Percentiles rank a stretch among this genome's conserved stretches.
These are phyloP conservation scores for Epirrita christyi DNA, from an alignment of 2,888 invertebrate genomes.

Conservation along the genomic window DNA sequence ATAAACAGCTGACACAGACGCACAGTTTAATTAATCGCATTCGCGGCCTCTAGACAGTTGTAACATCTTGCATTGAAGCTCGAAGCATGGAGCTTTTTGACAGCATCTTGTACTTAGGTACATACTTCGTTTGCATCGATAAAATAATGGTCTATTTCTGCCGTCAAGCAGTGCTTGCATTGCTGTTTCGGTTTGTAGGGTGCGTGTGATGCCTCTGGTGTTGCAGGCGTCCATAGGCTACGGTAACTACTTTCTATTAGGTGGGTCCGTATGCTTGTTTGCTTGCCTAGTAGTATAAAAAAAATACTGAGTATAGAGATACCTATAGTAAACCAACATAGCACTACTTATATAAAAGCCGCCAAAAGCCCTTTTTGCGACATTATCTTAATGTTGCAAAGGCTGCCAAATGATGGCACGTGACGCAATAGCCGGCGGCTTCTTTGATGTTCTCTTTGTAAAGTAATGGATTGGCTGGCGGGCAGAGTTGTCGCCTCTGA, in stretches of 20 bases:
- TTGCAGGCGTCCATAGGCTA: too few species aligned
- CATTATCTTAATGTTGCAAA: conserved; percentile 38
- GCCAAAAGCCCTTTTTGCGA: conserved; percentile 31
- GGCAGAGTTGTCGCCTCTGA: conserved; percentile 63
- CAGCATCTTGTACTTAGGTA: not conserved
- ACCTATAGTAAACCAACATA: too few species aligned
- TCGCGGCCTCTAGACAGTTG: not conserved
- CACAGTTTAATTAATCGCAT: not conserved
- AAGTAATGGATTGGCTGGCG: conserved; percentile 69
- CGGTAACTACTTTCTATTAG: too few species aligned
- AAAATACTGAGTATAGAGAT: too few species aligned
- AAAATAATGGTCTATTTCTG: too few species aligned
- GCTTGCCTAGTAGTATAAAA: too few species aligned
- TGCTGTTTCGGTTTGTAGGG: too few species aligned
- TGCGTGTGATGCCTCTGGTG: too few species aligned
- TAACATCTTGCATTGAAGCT: conserved; percentile 1
- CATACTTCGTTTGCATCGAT: too few species aligned
- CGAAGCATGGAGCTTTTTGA: not conserved
- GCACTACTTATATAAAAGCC: conserved; percentile 1
- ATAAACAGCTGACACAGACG: not conserved
- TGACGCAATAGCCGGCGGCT: conserved; percentile 66
- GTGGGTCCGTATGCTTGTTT: too few species aligned
- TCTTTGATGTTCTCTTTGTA: conserved; percentile 72
- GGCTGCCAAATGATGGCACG: conserved; percentile 64
- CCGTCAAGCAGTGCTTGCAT: too few species aligned